These are phyloP conservation scores for Orthonevra nobilis DNA, from an alignment of 2,888 invertebrate species.

Conservation along the genomic window DNA sequence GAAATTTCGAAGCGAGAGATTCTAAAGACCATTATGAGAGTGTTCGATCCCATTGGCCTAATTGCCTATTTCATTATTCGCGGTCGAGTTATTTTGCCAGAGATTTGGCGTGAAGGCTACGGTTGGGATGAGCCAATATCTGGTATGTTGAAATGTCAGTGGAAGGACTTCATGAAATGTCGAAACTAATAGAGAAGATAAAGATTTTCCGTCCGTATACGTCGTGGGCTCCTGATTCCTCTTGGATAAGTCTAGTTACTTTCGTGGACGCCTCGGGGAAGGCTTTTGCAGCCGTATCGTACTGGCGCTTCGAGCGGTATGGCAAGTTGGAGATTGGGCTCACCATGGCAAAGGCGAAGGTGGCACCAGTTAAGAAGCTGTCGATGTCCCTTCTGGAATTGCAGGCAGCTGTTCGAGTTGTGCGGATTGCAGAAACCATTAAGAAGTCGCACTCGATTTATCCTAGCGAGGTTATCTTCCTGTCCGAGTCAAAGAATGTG, in stretches of 20 bases:
- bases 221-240: not conserved
- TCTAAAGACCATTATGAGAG: conserved; percentile 6
- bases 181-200: too few relatives aligned
- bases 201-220: not conserved
- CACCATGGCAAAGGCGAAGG: not conserved
- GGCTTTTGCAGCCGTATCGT: not conserved
- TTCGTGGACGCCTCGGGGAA: not conserved
- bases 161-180: too few relatives aligned
- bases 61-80: conserved; percentile 15
- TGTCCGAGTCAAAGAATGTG: too few relatives aligned
- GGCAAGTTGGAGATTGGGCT: not conserved
- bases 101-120: conserved; percentile 26
- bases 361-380: too few relatives aligned
- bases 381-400: too few relatives aligned
- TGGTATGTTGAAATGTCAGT: too few relatives aligned
- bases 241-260: too few relatives aligned
- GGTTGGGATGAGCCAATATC: conserved; percentile 34
- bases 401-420: not conserved
- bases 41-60: conserved; percentile 19
- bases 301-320: not conserved
- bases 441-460: not conserved
- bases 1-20: too few relatives aligned
- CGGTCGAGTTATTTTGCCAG: conserved; percentile 20
- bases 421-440: too few relatives aligned
- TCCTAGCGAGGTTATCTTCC: not conserved